Conservation (phyloP, 1,140 invertebrate genomes). For the Hydropsyche tenuis region DNA sequence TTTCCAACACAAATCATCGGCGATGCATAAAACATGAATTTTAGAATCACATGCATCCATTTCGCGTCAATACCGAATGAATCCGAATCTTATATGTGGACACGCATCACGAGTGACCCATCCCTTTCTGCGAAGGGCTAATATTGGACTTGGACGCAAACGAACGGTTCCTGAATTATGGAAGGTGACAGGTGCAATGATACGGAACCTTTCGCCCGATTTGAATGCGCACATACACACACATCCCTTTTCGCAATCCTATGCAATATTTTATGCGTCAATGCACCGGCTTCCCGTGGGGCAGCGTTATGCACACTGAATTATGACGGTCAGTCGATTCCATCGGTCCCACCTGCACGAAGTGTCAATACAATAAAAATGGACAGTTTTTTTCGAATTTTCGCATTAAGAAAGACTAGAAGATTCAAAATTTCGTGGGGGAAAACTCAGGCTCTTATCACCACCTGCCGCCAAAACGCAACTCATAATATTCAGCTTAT, state of each 20-base stretch:
- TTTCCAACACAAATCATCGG: slow-evolving; percentile 33
- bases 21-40: slow-evolving; percentile 8
- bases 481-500: slow-evolving; percentile 66
- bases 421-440: not conserved
- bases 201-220: slow-evolving; percentile 49
- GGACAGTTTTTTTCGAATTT: not conserved
- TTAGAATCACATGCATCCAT: not conserved
- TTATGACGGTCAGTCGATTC: slow-evolving; percentile 50
- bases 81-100: too few relatives aligned
- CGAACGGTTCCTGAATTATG: slow-evolving; percentile 48
- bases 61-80: too few relatives aligned
- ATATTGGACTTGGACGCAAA: slow-evolving; percentile 43
- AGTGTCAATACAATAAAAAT: slow-evolving; percentile 25
- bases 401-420: not conserved
- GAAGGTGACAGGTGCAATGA: slow-evolving; percentile 51
- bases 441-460: slow-evolving; percentile 57
- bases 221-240: slow-evolving; percentile 33
- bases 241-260: slow-evolving; percentile 43
- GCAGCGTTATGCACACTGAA: slow-evolving; percentile 49
- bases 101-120: not conserved
- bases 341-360: slow-evolving; percentile 16
- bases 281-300: slow-evolving; percentile 47
- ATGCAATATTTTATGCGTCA: slow-evolving; percentile 50
- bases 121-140: slow-evolving; percentile 23
- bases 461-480: slow-evolving; percentile 60